Evolutionary conservation across 92 coral and sea anemone genomes (phyloP).

Genomic region (Zoanthus sansibaricus): DNA sequence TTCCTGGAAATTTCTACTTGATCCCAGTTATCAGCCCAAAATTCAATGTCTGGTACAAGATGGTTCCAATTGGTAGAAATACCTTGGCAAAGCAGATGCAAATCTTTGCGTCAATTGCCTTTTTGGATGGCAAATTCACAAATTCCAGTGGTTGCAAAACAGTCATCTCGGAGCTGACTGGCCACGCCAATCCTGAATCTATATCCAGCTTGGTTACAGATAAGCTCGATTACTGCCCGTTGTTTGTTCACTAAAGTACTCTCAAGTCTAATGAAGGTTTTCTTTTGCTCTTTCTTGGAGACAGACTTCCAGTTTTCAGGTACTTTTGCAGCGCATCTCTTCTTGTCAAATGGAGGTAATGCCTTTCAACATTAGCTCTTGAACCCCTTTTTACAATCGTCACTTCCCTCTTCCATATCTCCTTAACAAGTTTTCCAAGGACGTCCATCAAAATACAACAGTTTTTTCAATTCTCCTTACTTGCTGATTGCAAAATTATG

Average conservation of each 20-base stretch:
- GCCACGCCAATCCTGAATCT: too few species aligned
- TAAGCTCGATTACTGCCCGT: slow-evolving; percentile 15
- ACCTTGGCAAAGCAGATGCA: neutral
- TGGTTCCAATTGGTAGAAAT: too few species aligned
- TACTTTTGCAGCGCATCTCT: neutral
- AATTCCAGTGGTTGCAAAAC: too few species aligned
- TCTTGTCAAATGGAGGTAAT: slow-evolving; percentile 21
- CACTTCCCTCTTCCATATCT: slow-evolving; percentile 31
- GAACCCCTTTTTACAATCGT: slow-evolving; percentile 11
- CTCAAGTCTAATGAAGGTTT: neutral
- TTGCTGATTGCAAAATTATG: neutral
- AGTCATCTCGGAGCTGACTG: too few species aligned
- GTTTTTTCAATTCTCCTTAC: slow-evolving; percentile 18
- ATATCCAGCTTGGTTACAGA: too few species aligned
- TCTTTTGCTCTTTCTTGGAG: neutral
- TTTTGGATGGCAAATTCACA: too few species aligned
- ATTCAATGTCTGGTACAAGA: neutral
- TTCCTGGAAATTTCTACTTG: slow-evolving; percentile 36
- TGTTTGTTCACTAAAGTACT: slow-evolving; percentile 13
- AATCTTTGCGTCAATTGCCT: too few species aligned
- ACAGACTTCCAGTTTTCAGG: slow-evolving; percentile 3
- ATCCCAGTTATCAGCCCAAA: neutral
- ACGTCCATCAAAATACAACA: neutral
- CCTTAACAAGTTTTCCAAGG: slow-evolving; percentile 20
- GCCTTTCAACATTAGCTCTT: slow-evolving; percentile 14